Conservation (phyloP, 1,140 invertebrate genomes). For the Drosophila ambigua region DNA sequence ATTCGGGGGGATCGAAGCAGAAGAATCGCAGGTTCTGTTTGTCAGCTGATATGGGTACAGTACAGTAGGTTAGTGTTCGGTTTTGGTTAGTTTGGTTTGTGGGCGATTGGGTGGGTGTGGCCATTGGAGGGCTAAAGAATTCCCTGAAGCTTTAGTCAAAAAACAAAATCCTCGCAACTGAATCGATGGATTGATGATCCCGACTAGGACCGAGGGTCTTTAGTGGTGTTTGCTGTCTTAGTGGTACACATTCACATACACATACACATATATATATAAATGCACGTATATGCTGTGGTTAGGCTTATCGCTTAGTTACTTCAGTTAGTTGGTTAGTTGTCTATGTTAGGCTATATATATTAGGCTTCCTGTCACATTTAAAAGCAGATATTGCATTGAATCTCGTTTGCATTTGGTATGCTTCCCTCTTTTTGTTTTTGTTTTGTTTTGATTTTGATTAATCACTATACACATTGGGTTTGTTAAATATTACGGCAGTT, state of each 20-base stretch:
- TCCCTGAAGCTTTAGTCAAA: slow-evolving; percentile 38
- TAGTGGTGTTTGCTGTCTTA: slow-evolving; percentile 4
- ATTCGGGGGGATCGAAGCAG: slow-evolving; percentile 76
- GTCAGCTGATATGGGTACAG: slow-evolving; percentile 39
- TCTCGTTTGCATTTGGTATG: slow-evolving; percentile 21
- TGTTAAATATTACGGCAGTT: slow-evolving; percentile 73
- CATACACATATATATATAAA: slow-evolving; percentile 29
- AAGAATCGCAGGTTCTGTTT: slow-evolving; percentile 39
- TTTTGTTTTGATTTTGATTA: slow-evolving; percentile 14
- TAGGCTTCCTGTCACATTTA: slow-evolving; percentile 42
- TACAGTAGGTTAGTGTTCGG: slow-evolving; percentile 20
- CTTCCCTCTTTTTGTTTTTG: slow-evolving; percentile 8
- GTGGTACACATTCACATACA: slow-evolving; percentile 3
- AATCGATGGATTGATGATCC: too few relatives aligned
- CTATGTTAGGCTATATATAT: slow-evolving; percentile 16
- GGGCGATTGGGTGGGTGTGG: slow-evolving; percentile 8
- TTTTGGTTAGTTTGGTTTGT: slow-evolving; percentile 13
- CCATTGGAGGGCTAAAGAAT: slow-evolving; percentile 8
- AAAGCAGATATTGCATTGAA: slow-evolving; percentile 37
- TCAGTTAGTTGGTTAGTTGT: slow-evolving; percentile 27
- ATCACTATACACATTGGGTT: slow-evolving; percentile 54
- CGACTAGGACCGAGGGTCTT: slow-evolving; percentile 4
- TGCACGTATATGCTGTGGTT: slow-evolving; percentile 31
- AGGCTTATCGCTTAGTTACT: slow-evolving; percentile 30
- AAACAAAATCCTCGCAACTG: slow-evolving; percentile 15